Base-by-base conservation (phyloP, 2,888 invertebrate genomes). In the Parthenolecanium corni region DNA sequence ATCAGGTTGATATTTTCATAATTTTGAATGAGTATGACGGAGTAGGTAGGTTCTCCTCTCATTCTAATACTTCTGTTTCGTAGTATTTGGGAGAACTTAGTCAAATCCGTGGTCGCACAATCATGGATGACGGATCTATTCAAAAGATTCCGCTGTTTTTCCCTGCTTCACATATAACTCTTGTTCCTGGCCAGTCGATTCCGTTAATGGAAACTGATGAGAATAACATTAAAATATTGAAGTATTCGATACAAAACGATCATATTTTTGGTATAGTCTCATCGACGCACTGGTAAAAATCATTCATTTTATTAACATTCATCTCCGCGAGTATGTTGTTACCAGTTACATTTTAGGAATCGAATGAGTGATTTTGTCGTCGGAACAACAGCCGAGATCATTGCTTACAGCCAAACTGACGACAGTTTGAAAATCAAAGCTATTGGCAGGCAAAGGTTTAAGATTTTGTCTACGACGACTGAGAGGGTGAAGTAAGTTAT, bases 391-490 rank as follows among this genome's bases (percentile, higher is more conserved):
- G 82, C 82, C 68, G 83, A 84, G 72, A 80, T 84, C 6, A 80
- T 80, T 66, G 81, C 81, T 64, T 79, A 80, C 64, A 78, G 77
- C 63, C 70, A 70, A 16, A 74, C 74, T 1, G 69, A 71, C 3
- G 71, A 77, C 24, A 79, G 78, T 44, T 75, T 85, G n/a, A 78
- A 81, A 24, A 76, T 85, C 16, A 84, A 84, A 73, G 87, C 88
- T 0, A 82, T 82, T 70, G 88, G 86, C 0, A 74, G 88, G 53
- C 89, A 89, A 71, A 76, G 89, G 65, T 89, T 89, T 72, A 76
- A 78, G 69, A 74, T 86, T 52, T 68, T 82, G 1, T 25, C 18
- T 38, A 38, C 51, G 6, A 23, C 24, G 20, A 38, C 49, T 2
- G 61, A 61, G 23, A 36, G 31, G 24, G 38, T 51, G 1, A 46